phyloP scores from a whole-genome alignment of 2,113 vertebrate genomes.

The Taurulus bubalis region DNA sequence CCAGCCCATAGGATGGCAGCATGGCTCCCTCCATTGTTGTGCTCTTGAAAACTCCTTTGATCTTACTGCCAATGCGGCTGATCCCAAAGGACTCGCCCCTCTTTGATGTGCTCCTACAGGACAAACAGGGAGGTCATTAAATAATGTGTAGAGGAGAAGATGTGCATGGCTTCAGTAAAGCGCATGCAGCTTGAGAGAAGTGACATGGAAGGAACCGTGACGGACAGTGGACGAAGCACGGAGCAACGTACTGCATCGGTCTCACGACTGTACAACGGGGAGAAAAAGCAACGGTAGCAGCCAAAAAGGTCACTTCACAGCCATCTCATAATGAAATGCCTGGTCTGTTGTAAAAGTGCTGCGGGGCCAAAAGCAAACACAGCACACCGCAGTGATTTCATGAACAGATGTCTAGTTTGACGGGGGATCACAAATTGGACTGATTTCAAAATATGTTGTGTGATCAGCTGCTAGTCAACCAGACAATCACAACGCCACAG shows the following conservation, averaged over 20 bases:
- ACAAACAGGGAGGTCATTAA: conserved; percentile 37
- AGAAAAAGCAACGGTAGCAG: conserved; percentile 37
- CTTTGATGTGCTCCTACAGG: conserved; percentile 90
- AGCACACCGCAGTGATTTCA: conserved; percentile 50
- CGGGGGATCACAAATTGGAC: not conserved
- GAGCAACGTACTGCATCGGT: not conserved
- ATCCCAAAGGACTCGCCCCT: conserved; percentile 96
- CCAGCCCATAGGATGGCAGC: conserved; percentile 90
- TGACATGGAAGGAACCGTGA: conserved; percentile 11
- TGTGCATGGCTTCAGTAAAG: conserved; percentile 41
- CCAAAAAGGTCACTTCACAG: conserved; percentile 48
- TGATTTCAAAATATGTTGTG: not conserved
- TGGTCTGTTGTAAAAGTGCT: conserved; percentile 23
- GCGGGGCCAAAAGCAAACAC: conserved; percentile 36
- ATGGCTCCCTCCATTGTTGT: conserved; percentile 98
- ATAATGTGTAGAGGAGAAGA: conserved; percentile 3
- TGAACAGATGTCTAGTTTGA: conserved; percentile 22
- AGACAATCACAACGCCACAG: conserved; percentile 36
- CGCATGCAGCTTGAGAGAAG: conserved; percentile 56
- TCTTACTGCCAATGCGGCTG: conserved; percentile 95
- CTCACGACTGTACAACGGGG: conserved; percentile 25
- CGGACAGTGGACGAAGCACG: conserved; percentile 5
- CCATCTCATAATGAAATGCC: conserved; percentile 56
- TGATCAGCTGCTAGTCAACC: conserved; percentile 27
- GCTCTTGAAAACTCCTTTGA: conserved; percentile 98